Evolutionary conservation across 2,888 invertebrate genomes (phyloP).

Genomic region (Caenorhabditis afra): DNA sequence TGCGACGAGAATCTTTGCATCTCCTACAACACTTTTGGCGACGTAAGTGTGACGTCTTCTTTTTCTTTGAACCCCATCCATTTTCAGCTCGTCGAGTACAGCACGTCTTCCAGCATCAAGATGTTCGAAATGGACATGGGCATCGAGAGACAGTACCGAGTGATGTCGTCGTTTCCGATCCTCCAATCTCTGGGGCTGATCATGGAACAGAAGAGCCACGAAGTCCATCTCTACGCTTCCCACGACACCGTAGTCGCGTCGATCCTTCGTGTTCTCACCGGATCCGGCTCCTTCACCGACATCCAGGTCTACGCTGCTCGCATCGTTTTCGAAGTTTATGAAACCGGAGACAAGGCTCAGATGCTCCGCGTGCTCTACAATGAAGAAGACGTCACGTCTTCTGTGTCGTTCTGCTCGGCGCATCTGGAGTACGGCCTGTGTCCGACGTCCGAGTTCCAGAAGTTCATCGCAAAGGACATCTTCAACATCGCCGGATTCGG

Average conservation of each 20-base stretch:
- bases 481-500: conserved; percentile 30
- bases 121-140: conserved; percentile 35
- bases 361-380: conserved; percentile 61
- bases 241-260: conserved; percentile 35
- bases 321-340: conserved; percentile 34
- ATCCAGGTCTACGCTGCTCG: conserved; percentile 29
- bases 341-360: conserved; percentile 4
- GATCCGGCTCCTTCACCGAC: conserved; percentile 21
- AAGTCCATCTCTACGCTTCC: conserved; percentile 33
- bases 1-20: conserved; percentile 18
- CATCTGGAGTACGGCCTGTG: conserved; percentile 51
- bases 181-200: conserved; percentile 20
- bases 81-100: conserved; percentile 34
- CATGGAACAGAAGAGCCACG: conserved; percentile 10
- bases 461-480: conserved; percentile 34
- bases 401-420: conserved; percentile 51
- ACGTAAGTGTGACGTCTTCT: conserved; percentile 19
- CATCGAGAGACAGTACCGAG: conserved; percentile 41
- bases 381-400: conserved; percentile 59
- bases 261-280: conserved; percentile 31
- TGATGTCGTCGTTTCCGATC: conserved; percentile 28
- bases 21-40: conserved; percentile 14
- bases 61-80: neutral
- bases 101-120: conserved; percentile 4
- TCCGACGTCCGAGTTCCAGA: conserved; percentile 28